Evolutionary conservation across 2,113 vertebrate species (phyloP), one percentile per base, ranked within the genome.

Genomic region (Phrynosoma platyrhinos): DNA sequence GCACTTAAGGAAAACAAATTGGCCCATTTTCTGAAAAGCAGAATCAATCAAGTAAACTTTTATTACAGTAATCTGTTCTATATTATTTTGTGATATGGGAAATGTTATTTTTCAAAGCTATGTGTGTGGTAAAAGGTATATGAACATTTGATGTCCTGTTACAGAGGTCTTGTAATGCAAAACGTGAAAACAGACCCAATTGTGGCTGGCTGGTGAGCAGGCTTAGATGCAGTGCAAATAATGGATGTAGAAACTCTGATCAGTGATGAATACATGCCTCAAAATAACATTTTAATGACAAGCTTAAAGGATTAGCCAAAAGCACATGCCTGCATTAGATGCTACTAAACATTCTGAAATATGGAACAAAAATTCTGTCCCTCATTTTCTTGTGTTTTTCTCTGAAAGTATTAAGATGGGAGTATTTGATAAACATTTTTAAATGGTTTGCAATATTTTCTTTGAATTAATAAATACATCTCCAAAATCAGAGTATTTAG

Each of bases 381-480:
- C 89, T 89, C 66, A 87, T 88, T 83, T 69, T 55, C 69, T 66
- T 52, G 94, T 40, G 90, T 95, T 95, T 91, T 92, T 89, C 92
- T 89, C 75, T 89, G 89, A 86, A 90, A 93, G 89, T 90, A 88
- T 90, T 89, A 88, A 0, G 0, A 92, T 93, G 78, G 23, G 89
- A 71, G 68, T 9, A 7, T 9, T 71, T 2, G 68, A 71, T 71
- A 71, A 71, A 71, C 9, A 7, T 30, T 71, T 79, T 42, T 95
- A 90, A 87, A 83, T 55, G 5, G 85, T 93, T 83, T 71, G 6
- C 88, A 87, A 82, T 77, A 75, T 20, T 62, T 77, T 47, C 42
- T 27, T 87, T 88, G 77, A 93, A 92, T 93, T 27, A 95, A 91
- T 94, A 96, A 96, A 94, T 94, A 90, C 87, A 82, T 95, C 94